Evolutionary conservation across 1,140 invertebrate genomes (phyloP).

Genomic region (Platyscapa corneri): DNA sequence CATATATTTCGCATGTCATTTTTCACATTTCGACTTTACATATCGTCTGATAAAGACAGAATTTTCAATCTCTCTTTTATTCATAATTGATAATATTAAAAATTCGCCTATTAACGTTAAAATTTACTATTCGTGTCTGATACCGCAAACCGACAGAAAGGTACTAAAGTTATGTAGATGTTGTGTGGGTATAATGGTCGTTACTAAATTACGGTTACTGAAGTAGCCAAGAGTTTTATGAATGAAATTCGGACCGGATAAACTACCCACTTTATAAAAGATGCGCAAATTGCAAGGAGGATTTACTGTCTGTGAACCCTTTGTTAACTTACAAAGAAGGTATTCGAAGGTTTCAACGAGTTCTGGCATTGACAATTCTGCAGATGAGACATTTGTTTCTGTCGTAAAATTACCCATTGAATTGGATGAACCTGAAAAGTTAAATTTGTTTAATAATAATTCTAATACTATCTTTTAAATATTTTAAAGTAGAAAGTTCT

Average conservation of each 20-base stretch:
- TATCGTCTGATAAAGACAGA: conserved; percentile 2
- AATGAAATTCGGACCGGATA: conserved; percentile 75
- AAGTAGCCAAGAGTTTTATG: conserved; percentile 75
- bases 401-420: conserved; percentile 79
- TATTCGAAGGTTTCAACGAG: conserved; percentile 83
- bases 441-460: background rate
- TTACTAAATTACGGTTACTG: conserved; percentile 77
- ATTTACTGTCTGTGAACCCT: conserved; percentile 77
- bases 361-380: conserved; percentile 76
- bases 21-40: background rate
- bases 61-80: background rate
- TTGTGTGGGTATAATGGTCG: conserved; percentile 84
- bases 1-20: too few species aligned
- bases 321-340: conserved; percentile 82
- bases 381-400: conserved; percentile 76
- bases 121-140: conserved; percentile 75
- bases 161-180: conserved; percentile 85
- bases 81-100: conserved; percentile 44
- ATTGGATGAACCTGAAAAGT: conserved; percentile 76
- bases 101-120: background rate
- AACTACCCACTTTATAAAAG: conserved; percentile 82
- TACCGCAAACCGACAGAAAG: conserved; percentile 84
- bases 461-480: too few species aligned
- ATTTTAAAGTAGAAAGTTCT: too few species aligned
- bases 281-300: conserved; percentile 82